A percentile compares a stretch with the other conserved stretches of the same genome.
Evolutionary conservation across 2,888 invertebrate genomes (phyloP).

Genomic region (Penaeus monodon): DNA sequence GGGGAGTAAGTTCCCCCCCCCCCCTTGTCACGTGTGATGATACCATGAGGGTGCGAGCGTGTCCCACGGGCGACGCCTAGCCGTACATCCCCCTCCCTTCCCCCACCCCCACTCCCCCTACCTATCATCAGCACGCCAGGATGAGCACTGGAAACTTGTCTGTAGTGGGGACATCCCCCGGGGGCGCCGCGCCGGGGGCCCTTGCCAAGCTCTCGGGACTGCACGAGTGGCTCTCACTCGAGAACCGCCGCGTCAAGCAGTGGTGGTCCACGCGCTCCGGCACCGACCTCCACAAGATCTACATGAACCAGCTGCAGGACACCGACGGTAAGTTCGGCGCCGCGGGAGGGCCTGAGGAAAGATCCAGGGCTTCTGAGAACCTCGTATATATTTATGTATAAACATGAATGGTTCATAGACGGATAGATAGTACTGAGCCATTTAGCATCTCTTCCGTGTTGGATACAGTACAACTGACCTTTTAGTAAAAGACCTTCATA

Average conservation of each 20-base stretch:
- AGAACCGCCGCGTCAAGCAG: constrained; percentile 60
- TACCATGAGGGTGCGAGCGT: too few species aligned
- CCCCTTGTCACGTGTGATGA: too few species aligned
- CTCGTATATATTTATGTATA: too few species aligned
- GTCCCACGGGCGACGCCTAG: too few species aligned
- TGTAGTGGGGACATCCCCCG: constrained; percentile 29
- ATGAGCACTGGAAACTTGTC: constrained; percentile 38
- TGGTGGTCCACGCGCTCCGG: constrained; percentile 64
- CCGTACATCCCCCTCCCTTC: not conserved
- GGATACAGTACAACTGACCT: not conserved
- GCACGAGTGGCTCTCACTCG: constrained; percentile 62
- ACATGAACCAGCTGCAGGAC: constrained; percentile 60
- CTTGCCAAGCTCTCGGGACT: constrained; percentile 59
- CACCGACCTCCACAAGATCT: constrained; percentile 62
- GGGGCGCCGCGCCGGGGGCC: constrained; percentile 29
- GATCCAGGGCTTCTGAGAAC: too few species aligned
- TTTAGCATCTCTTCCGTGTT: not conserved
- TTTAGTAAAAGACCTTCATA: too few species aligned
- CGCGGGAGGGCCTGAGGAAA: too few species aligned
- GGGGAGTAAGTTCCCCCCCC: too few species aligned
- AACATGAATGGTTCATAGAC: too few species aligned
- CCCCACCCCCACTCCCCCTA: not conserved
- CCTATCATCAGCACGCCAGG: constrained; percentile 1
- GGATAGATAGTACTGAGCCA: not conserved
- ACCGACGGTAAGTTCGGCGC: constrained; percentile 54